Evolutionary conservation across 2,888 invertebrate species (phyloP).

Genomic region (Diarsia brunnea): DNA sequence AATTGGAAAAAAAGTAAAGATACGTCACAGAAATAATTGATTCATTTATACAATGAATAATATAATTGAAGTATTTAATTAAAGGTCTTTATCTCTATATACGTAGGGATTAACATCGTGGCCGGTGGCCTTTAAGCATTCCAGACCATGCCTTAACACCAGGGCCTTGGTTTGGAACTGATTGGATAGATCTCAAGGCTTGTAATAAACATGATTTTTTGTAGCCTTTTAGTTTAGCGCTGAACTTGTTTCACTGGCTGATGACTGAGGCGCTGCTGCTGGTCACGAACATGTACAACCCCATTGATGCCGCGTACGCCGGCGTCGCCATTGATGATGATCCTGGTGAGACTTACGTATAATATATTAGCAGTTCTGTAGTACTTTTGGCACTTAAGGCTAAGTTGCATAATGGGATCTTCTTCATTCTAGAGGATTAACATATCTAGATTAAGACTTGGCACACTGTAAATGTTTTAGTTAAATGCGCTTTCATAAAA

Average conservation of each 20-base stretch:
- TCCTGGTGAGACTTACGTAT: conserved; percentile 69
- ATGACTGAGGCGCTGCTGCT: conserved; percentile 79
- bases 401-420: too few species aligned
- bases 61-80: background rate
- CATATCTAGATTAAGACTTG: background rate
- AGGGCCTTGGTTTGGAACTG: background rate
- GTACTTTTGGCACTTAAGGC: background rate
- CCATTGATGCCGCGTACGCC: conserved; percentile 76
- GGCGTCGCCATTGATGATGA: conserved; percentile 64
- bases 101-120: too few species aligned
- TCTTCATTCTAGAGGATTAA: background rate
- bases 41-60: background rate
- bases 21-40: background rate
- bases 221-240: conserved; percentile 82
- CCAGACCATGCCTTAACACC: background rate
- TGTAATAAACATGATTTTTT: conserved; percentile 49
- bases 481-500: background rate
- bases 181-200: background rate
- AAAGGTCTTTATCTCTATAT: background rate
- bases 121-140: background rate
- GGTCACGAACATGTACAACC: conserved; percentile 75
- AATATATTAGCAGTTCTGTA: conserved; percentile 9
- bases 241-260: conserved; percentile 82
- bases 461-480: background rate
- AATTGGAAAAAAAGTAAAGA: background rate